Conservation (phyloP, 2,797 vertebrate species). For the Cryptoprocta ferox region DNA sequence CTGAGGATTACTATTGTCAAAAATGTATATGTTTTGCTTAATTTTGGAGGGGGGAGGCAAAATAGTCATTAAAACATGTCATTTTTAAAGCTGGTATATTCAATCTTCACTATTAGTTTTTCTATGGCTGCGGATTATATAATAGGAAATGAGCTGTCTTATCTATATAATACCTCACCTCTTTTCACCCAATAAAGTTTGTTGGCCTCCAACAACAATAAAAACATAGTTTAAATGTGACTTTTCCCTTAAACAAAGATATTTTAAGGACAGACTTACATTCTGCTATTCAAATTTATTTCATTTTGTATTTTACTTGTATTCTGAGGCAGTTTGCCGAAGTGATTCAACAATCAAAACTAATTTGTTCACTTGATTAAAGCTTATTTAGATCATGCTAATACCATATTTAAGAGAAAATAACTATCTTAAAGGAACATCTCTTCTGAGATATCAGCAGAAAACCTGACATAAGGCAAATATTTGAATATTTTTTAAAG, state of each 20-base stretch:
- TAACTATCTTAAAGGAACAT: background rate
- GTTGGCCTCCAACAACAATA: background rate
- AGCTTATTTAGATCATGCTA: background rate
- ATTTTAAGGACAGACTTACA: background rate
- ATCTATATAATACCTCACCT: background rate
- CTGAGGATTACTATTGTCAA: background rate
- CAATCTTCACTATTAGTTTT: background rate
- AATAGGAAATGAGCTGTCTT: background rate
- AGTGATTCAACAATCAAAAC: background rate
- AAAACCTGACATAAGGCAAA: background rate
- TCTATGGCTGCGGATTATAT: background rate
- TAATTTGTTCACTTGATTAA: background rate
- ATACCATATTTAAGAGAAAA: conserved; percentile 13
- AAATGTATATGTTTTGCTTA: background rate
- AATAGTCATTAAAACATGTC: background rate
- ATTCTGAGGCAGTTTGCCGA: background rate
- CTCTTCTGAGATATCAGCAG: background rate
- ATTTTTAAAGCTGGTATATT: background rate
- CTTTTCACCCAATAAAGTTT: background rate
- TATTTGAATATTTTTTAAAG: background rate
- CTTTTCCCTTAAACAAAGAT: background rate
- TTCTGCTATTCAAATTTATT: background rate
- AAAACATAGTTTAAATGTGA: background rate
- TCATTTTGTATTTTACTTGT: background rate
- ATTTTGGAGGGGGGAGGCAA: background rate